Percentiles rank a stretch among this genome's conserved stretches.
These are phyloP conservation scores for Parochlus steinenii DNA, from an alignment of 2,888 invertebrate species.

Conservation along the genomic window DNA sequence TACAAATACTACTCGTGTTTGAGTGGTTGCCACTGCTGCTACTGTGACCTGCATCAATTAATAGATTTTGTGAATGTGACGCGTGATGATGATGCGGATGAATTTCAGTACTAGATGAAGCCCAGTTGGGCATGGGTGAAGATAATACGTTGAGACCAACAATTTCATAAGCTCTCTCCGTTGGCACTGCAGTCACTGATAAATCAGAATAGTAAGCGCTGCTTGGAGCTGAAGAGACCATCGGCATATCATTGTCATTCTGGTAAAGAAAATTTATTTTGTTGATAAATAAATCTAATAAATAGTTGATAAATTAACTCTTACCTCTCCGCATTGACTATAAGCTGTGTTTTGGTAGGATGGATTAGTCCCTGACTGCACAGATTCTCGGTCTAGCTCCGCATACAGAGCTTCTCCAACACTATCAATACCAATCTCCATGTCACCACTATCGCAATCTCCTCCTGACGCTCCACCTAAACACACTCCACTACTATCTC, in stretches of 20 bases:
- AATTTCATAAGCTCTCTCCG: slow-evolving; percentile 38
- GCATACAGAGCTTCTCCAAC: slow-evolving; percentile 49
- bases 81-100: no score
- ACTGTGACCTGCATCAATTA: no score
- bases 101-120: slow-evolving; percentile 21
- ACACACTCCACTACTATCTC: background rate
- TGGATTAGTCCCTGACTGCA: slow-evolving; percentile 34
- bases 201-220: slow-evolving; percentile 60
- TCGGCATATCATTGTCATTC: slow-evolving; percentile 39
- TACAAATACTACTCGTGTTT: background rate
- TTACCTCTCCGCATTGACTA: slow-evolving; percentile 33
- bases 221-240: slow-evolving; percentile 46
- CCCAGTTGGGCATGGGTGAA: slow-evolving; percentile 31
- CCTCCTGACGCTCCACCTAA: background rate
- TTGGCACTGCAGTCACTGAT: slow-evolving; percentile 35
- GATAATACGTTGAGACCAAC: slow-evolving; percentile 37
- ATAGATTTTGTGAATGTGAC: no score
- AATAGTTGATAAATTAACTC: slow-evolving; percentile 12
- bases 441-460: slow-evolving; percentile 9
- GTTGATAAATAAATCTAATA: no score
- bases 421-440: slow-evolving; percentile 2
- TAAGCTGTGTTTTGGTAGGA: slow-evolving; percentile 58
- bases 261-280: no score
- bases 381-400: slow-evolving; percentile 45
- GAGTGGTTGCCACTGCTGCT: background rate